Base-by-base conservation (phyloP, 2,797 vertebrate genomes). In the Chromobotia macracanthus region DNA sequence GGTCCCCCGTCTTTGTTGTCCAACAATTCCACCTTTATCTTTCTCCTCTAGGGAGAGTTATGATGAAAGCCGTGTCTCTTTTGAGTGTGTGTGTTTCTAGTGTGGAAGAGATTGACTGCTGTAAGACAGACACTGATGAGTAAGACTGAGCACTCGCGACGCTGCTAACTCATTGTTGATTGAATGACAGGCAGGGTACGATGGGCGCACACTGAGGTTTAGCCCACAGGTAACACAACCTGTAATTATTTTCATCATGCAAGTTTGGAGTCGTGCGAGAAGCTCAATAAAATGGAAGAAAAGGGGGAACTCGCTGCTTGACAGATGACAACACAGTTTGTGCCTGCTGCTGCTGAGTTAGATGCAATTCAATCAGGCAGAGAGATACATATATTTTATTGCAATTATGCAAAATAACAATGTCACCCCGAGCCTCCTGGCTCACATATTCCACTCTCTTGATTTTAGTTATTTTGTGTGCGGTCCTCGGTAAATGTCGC, bases 211-310 rank as follows among this genome's bases (percentile, higher is more conserved):
- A 79, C 75, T 67, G 77, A 72, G 78, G 73, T 69, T 74, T 79
- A 75, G 48, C 79, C 82, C 77, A 76, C 84, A 86, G 86, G 87
- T 89, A 85, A 86, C 78, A 80, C 73, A 82, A 82, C 74, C 82
- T 66, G 61, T 85, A 73, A 87, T 89, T 88, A 87, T 87, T 88
- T 83, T 87, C 87, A 87, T 87, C 84, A 87, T 79, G 70, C 80
- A 61, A 80, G 80, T 82, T 80, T 76, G 64, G 76, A 86, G 79
- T 86, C 65, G 25, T 65, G 78, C 68, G 58, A 75, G 74, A 78
- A 58, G 76, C 72, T 76, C 69, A 48, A 53, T 46, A 68, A 50
- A 55, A 60, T 44, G 8, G 38, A 19, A 75, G 41, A 19, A 68
- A 58, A 53, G 28, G 65, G 41, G 60, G 67, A 78, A 58, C 50